phyloP scores from a whole-genome alignment of 2,888 invertebrate genomes.

The Torymus auratus region DNA sequence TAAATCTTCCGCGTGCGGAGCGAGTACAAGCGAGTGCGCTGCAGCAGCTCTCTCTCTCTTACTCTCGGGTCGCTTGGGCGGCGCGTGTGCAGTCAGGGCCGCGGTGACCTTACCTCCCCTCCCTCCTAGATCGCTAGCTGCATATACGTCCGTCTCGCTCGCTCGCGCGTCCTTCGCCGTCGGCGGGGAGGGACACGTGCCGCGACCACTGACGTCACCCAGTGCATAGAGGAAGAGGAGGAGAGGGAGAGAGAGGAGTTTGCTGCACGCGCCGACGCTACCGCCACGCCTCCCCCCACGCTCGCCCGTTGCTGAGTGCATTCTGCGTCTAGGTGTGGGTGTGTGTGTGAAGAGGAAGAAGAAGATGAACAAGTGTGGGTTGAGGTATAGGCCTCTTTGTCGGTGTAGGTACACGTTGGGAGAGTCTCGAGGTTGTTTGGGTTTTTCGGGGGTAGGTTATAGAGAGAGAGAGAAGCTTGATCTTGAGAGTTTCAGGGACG shows the following conservation, averaged over 20 bases:
- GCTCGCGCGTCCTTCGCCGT: slow-evolving; percentile 57
- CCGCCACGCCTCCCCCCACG: neutral
- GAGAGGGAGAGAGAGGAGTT: no score
- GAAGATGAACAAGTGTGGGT: no score
- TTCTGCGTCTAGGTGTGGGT: no score
- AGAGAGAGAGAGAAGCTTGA: neutral
- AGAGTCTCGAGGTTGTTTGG: no score
- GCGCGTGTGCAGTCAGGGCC: slow-evolving; percentile 79
- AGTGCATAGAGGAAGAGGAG: no score
- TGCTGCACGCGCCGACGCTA: neutral
- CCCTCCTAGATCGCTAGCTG: slow-evolving; percentile 46
- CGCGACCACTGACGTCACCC: slow-evolving; percentile 71
- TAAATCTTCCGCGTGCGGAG: slow-evolving; percentile 67
- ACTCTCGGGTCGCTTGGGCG: slow-evolving; percentile 3
- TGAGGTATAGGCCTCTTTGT: neutral
- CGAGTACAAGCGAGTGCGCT: no score
- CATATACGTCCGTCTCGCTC: slow-evolving; percentile 1
- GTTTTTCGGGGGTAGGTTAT: neutral
- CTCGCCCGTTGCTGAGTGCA: no score
- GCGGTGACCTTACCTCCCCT: slow-evolving; percentile 79
- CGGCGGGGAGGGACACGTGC: slow-evolving; percentile 73
- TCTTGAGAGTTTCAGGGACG: neutral
- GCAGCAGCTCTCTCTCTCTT: no score
- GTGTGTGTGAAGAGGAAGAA: no score
- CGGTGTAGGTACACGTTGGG: no score